phyloP scores from a whole-genome alignment of 2,113 vertebrate genomes.

The Verasper variegatus region DNA sequence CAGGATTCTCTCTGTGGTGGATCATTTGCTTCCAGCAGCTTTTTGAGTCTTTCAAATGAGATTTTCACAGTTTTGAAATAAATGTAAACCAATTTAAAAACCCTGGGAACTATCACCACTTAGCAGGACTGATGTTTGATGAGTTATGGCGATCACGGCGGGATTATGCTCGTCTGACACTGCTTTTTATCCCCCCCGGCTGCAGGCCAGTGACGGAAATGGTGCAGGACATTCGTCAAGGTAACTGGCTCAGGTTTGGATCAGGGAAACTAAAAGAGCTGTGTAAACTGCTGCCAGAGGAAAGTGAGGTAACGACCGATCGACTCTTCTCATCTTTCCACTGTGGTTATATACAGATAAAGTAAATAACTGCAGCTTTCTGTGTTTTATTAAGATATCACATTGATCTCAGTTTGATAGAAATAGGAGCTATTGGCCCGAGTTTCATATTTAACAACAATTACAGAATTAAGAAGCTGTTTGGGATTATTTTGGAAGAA shows the following conservation, averaged over 20 bases:
- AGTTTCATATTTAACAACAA: neutral
- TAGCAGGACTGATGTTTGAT: neutral
- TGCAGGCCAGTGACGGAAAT: slow-evolving; percentile 76
- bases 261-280: slow-evolving; percentile 84
- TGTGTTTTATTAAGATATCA: neutral
- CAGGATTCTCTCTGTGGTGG: neutral
- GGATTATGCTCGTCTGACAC: neutral
- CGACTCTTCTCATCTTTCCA: neutral
- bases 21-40: neutral
- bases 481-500: neutral
- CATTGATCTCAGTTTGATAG: neutral
- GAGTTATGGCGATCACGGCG: neutral
- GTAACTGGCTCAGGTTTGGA: slow-evolving; percentile 78
- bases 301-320: slow-evolving; percentile 78
- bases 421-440: neutral
- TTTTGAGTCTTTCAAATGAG: neutral
- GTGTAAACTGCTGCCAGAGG: slow-evolving; percentile 82
- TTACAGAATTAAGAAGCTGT: neutral
- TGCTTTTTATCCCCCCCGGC: slow-evolving; percentile 43
- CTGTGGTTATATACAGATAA: neutral
- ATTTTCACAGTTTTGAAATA: neutral
- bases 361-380: neutral
- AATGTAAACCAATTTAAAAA: neutral
- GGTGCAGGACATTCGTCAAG: slow-evolving; percentile 76
- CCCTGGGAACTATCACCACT: neutral